Percentiles rank a stretch among this genome's conserved stretches.
phyloP scores from a whole-genome alignment of 2,113 vertebrate species.

The Alligator sinensis region DNA sequence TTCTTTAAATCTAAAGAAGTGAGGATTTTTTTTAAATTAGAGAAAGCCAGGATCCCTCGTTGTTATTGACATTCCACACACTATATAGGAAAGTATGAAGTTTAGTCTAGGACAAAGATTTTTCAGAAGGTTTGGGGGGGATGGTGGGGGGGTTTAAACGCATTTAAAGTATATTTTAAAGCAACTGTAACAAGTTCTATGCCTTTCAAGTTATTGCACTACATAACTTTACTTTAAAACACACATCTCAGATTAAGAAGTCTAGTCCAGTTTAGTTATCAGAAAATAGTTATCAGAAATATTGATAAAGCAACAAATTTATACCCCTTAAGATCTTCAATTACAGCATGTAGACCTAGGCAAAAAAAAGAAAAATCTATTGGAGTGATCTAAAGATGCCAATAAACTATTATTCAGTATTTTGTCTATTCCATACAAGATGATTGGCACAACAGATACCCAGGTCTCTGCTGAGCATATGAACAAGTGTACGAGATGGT shows the following conservation, averaged over 20 bases:
- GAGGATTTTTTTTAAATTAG: no score
- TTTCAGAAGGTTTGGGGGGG: no score
- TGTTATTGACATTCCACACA: no score
- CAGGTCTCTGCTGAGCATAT: background rate
- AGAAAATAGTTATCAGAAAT: background rate
- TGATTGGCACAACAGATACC: background rate
- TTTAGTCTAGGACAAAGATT: no score
- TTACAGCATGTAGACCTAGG: background rate
- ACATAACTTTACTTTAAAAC: background rate
- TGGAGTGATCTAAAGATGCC: background rate
- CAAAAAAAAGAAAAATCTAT: background rate
- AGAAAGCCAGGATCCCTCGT: no score
- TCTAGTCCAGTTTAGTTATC: background rate
- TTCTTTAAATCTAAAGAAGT: no score
- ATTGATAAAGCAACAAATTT: background rate
- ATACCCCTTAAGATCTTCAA: background rate
- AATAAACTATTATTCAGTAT: background rate
- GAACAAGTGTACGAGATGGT: background rate
- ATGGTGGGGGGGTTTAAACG: no score
- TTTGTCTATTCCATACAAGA: background rate
- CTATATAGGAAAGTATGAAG: no score
- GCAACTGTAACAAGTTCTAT: background rate
- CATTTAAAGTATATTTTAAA: no score
- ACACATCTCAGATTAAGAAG: rapidly evolving
- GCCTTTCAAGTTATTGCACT: background rate